These are phyloP conservation scores for Limosa lapponica DNA, from an alignment of 2,797 vertebrate species.

Conservation along the genomic window DNA sequence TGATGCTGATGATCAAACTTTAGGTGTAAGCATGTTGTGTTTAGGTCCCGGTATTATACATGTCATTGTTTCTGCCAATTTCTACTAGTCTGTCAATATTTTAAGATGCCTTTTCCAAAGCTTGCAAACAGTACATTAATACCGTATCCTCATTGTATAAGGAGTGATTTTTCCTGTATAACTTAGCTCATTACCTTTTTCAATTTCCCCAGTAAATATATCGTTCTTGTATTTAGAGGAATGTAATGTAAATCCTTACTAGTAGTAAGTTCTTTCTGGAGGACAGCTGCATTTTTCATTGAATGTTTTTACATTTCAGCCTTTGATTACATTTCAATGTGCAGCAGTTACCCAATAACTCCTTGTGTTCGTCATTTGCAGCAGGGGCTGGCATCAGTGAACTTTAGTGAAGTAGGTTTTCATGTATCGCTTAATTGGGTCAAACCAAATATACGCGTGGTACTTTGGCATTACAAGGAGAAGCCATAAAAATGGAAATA, in stretches of 20 bases:
- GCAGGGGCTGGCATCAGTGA: neutral
- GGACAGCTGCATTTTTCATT: neutral
- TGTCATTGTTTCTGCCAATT: neutral
- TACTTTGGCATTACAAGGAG: constrained; percentile 9
- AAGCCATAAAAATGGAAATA: constrained; percentile 15
- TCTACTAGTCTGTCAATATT: neutral
- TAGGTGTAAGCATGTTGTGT: no score
- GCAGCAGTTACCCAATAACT: neutral
- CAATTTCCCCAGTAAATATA: neutral
- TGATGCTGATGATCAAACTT: neutral
- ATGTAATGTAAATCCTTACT: neutral
- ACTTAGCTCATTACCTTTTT: neutral
- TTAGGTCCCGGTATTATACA: neutral
- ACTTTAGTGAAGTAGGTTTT: constrained; percentile 40
- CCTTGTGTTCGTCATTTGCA: neutral
- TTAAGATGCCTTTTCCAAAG: neutral
- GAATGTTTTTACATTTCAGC: neutral
- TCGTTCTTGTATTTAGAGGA: neutral
- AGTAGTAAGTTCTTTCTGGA: neutral
- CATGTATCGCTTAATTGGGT: constrained; percentile 52
- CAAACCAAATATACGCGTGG: constrained; percentile 1
- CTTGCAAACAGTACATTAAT: neutral
- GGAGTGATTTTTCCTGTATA: neutral
- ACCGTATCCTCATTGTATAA: neutral
- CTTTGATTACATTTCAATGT: neutral